These are phyloP conservation scores for Mustela lutreola DNA, from an alignment of 2,113 vertebrate genomes.

Conservation along the genomic window DNA sequence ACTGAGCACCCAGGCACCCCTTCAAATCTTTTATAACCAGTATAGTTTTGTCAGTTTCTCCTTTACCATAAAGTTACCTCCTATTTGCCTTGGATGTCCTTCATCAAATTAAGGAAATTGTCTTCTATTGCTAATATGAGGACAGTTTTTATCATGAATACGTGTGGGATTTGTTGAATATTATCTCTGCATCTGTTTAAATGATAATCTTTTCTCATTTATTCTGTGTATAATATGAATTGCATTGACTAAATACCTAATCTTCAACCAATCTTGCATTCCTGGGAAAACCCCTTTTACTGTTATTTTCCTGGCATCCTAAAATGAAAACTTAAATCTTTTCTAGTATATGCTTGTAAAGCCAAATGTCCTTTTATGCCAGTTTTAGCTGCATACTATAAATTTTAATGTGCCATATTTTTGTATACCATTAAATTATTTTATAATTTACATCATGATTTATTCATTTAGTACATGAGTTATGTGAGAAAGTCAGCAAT, in stretches of 20 bases:
- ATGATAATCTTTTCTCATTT: background rate
- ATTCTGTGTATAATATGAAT: slow-evolving; percentile 15
- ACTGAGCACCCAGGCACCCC: no score
- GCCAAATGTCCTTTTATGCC: background rate
- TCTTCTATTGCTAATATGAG: background rate
- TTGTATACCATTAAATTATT: background rate
- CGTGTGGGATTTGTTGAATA: background rate
- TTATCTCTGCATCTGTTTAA: background rate
- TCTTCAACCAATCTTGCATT: background rate
- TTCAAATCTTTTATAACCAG: background rate
- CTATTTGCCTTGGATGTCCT: background rate
- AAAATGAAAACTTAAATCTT: background rate
- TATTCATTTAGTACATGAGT: background rate
- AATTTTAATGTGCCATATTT: background rate
- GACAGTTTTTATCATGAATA: background rate
- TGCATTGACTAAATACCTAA: background rate
- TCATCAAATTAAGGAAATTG: slow-evolving; percentile 3
- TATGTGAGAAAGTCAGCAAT: background rate
- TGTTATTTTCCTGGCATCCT: background rate
- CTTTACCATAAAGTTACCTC: background rate
- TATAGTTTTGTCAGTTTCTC: background rate
- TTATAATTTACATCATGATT: background rate
- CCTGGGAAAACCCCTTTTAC: background rate
- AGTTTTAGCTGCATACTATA: background rate
- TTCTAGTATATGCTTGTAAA: background rate